phyloP scores from a whole-genome alignment of 2,888 invertebrate genomes.

The Meteorus colon region DNA sequence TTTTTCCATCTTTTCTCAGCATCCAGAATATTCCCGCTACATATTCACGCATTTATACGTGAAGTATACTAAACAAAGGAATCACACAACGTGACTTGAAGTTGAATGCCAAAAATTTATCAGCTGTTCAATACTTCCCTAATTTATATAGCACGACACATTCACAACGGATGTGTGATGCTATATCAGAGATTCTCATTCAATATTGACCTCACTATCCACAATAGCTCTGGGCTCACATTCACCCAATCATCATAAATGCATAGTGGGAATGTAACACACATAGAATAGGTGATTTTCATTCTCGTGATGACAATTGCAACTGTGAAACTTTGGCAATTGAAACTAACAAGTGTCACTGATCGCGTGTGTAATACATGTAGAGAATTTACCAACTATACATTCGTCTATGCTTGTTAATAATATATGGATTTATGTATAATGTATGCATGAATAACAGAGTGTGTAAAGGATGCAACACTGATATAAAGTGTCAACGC shows the following conservation, averaged over 20 bases:
- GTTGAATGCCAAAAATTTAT: constrained; percentile 35
- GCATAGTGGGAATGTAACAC: not conserved
- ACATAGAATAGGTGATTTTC: not conserved
- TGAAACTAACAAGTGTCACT: constrained; percentile 20
- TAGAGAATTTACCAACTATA: constrained; percentile 15
- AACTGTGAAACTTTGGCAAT: not conserved
- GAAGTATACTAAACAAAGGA: constrained; percentile 24
- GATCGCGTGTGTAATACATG: constrained; percentile 37
- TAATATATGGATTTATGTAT: constrained; percentile 8
- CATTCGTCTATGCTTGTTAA: not conserved
- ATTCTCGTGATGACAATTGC: constrained; percentile 22
- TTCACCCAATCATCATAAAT: not conserved
- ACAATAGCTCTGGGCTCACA: too few species aligned
- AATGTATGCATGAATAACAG: constrained; percentile 17
- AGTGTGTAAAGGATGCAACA: constrained; percentile 16
- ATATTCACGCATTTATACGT: constrained; percentile 23
- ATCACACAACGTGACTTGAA: constrained; percentile 9
- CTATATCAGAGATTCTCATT: constrained; percentile 28
- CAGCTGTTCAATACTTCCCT: constrained; percentile 34
- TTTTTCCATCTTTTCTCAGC: constrained; percentile 18
- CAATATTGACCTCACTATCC: not conserved
- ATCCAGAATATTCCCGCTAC: constrained; percentile 25
- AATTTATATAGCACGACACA: constrained; percentile 18
- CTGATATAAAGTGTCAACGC: constrained; percentile 32
- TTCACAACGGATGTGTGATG: not conserved